Evolutionary conservation across 2,113 vertebrate species (phyloP).

Genomic region (Neopipo cinnamomea): DNA sequence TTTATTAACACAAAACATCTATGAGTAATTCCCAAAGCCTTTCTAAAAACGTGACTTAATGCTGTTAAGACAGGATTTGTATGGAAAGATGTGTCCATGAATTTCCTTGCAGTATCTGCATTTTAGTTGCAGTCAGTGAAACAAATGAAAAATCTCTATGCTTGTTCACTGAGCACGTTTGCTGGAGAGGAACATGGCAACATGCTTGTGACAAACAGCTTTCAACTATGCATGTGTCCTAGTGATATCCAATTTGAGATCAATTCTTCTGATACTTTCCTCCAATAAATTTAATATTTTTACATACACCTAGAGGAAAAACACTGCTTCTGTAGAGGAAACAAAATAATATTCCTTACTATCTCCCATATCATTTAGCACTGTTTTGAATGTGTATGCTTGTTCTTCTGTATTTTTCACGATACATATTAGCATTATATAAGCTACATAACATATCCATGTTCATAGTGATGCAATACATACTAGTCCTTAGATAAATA

Average conservation of each 20-base stretch:
- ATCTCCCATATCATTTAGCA: background rate
- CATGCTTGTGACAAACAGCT: background rate
- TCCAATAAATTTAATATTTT: background rate
- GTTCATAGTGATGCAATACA: background rate
- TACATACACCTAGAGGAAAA: background rate
- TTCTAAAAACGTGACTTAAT: constrained; percentile 3
- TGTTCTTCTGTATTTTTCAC: background rate
- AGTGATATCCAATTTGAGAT: background rate
- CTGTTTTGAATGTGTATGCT: background rate
- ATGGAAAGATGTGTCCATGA: background rate
- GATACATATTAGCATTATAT: background rate
- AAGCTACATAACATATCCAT: background rate
- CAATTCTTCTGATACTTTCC: background rate
- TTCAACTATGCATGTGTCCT: background rate
- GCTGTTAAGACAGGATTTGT: background rate
- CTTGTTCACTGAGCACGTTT: background rate
- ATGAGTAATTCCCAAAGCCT: background rate
- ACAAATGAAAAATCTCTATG: background rate
- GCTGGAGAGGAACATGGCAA: background rate
- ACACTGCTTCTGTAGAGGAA: background rate
- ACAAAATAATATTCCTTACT: background rate
- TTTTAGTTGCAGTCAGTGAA: background rate
- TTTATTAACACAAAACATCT: background rate
- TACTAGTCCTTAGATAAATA: background rate
- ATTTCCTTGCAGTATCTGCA: background rate